Evolutionary conservation across 2,797 vertebrate species (phyloP), one percentile per base, ranked within the genome.

Genomic region (Clarias fuscus): DNA sequence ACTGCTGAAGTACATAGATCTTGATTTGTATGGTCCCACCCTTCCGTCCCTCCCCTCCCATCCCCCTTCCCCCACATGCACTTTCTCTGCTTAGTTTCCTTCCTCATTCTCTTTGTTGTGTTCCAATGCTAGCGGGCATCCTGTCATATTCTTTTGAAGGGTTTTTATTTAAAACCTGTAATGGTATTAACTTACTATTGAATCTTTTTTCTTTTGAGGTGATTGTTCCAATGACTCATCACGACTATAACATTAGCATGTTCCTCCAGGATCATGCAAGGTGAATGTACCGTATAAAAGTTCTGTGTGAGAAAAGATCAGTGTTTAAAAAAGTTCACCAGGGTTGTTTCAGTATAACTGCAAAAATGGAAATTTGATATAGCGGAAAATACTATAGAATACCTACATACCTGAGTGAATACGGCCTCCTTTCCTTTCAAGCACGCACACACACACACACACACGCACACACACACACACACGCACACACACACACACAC

Each of bases 381-480:
- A 88, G 90, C 88, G 93, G 93, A 94, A 95, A 94, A 92, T 91
- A 84, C 87, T 91, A 89, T 20, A 68, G 79, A 90, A 90, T 87
- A 88, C 90, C 91, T 94, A 94, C 94, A 93, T 94, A 91, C 71
- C 86, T 89, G 20, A 89, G 81, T 71, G 89, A 90, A 72, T 56
- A 84, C 83, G 48, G 80, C 76, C 82, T 72, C 72, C 83, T 81
- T 90, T 91, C 71, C 91, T 92, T 91, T 82, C 64, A 79, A 24
- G 58, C 83, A 58, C 48, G 65, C 67, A 30, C 72, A 70, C 72
- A 37, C 43, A 64, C 33, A 80, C 76, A 70, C 70, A 82, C 48
- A 59, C 82, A 59, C 37, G 61, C 68, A 62, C 33, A 33, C 33
- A 33, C 33, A 33, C 33, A 33, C 33, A 33, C 33, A 33, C 33